Evolutionary conservation across 2,797 vertebrate species (phyloP), one percentile per base, ranked within the genome.

Genomic region (Chrysocyon brachyurus): DNA sequence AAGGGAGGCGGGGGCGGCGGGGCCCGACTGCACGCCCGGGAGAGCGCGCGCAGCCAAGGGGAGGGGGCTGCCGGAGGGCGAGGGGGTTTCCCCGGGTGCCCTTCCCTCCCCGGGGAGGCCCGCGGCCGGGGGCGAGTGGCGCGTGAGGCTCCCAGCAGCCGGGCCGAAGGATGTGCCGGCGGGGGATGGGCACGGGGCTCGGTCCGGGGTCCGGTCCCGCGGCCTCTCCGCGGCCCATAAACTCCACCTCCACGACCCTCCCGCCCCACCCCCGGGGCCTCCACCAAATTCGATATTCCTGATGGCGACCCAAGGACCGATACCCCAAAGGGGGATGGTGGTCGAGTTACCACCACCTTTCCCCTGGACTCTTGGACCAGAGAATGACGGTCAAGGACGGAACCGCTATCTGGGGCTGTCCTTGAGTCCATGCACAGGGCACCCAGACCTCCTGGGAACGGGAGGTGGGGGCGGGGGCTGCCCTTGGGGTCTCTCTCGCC

Each of bases 11-110:
- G n/a, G 14, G 57, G 64, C 10, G 12, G 31, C 12, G 2, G 12
- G 63, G 19, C 52, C 4, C 24, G 61, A 85, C 87, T 31, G 96
- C n/a, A 88, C n/a, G 85, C 88, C 56, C 61, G n/a, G 26, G 96
- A 81, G 87, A 78, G 82, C 92, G 88, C 95, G 12, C 92, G 63
- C 56, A 14, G 36, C 87, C 52, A 21, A 94, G 31, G 73, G 79
- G 77, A 93, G 87, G 86, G 15, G 95, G 94, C 95, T 83, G 61
- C 82, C 91, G 95, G 91, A 68, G 92, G 92, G 94, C 70, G 90
- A 87, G 78, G 93, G 96, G 90, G 88, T 87, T 8, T 21, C 5
- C 72, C 12, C 33, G 16, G 68, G 64, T n/a, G 24, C 79, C 78
- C 6, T 26, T 46, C 26, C 8, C 21, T 28, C 19, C 19, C 0